Evolutionary conservation across 2,113 vertebrate species (phyloP), one percentile per base, ranked within the genome.

Genomic region (Phainopepla nitens): DNA sequence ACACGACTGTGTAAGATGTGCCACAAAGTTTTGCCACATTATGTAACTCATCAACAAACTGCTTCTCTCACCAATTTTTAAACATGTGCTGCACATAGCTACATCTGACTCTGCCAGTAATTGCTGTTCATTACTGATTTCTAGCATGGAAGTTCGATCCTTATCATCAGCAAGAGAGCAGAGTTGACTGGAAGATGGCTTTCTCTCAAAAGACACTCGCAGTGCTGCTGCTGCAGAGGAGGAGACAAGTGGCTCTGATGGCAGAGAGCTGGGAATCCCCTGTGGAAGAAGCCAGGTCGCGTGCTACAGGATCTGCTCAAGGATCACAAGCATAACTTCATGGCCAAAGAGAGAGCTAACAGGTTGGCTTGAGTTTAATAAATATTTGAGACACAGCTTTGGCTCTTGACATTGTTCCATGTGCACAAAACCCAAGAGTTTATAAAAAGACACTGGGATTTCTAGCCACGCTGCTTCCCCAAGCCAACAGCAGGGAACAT

Each of bases 1-100:
- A 51, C 49, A 60, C 0, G 0, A 42, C 21, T 28, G 33, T 14
- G 1, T 0, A 3, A 65, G 45, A 66, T 1, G 2, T 19, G 10
- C 35, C 68, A n/a, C 49, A 3, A 53, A 58, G 10, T 29, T 56
- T n/a, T 60, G 27, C 31, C 10, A 2, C 2, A 0, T 45, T 57
- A 57, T 1, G 4, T 20, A 41, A 83, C 1, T 1, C 0, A 75
- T 9, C 51, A 36, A 9, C 3, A 1, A 73, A 60, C 54, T 71
- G 10, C 35, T 88, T 61, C 29, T 39, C 56, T 62, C 33, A 45
- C 50, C 50, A 58, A 28, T 65, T 90, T 93, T 79, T 79, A 87
- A 93, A 90, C 11, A 39, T 0, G 12, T 24, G 33, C 65, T 51
- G 62, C 75, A 68, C 41, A 6, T 6, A 73, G 60, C 28, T 36